Evolutionary conservation across 2,888 invertebrate species (phyloP), one percentile per base, ranked within the genome.

Genomic region (Rapana venosa): DNA sequence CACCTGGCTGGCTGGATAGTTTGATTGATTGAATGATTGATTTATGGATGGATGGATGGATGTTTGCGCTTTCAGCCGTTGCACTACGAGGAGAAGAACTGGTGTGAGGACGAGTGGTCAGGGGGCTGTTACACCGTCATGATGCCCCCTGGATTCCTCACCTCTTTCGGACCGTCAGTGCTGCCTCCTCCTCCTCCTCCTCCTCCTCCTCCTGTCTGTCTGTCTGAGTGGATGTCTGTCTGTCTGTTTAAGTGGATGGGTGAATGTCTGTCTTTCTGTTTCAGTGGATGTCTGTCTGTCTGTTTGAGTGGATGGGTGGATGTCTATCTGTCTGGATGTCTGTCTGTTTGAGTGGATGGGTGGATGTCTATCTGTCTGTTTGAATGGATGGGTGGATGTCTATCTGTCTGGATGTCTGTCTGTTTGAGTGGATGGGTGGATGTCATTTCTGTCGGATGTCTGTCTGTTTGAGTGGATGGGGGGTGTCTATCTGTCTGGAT

Each of bases 71-170:
- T 47, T 91, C 92, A 95, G 94, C 95, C 95, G 8, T 92, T 95
- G 0, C 94, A 94, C 90, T 96, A 95, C 91, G 95, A 95, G 87
- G 96, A 96, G 91, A 95, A 96, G 92, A 94, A 95, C 90, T 96
- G 96, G 96, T 92, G 94, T 8, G 94, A 94, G 47, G 96, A 96
- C 91, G 95, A 95, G 81, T 96, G 96, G 93, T 95, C 95, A 32
- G 96, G 96, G 5, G 96, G 96, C 8, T 96, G 96, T 91, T 96
- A 96, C 92, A 95, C 94, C 20, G 93, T 93, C 90, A 95, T 94
- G 93, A 95, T 93, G 92, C 96, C 95, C 36, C 96, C 95, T 36
- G 96, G 96, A 4, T 94, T 95, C 66, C 92, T 96, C 22, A 96
- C 96, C n/a, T 92, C 92, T 26, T 96, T 93, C 92, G 95, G 95